Conservation (phyloP, 1,140 invertebrate genomes). For the Drosophila nigrodunni region DNA sequence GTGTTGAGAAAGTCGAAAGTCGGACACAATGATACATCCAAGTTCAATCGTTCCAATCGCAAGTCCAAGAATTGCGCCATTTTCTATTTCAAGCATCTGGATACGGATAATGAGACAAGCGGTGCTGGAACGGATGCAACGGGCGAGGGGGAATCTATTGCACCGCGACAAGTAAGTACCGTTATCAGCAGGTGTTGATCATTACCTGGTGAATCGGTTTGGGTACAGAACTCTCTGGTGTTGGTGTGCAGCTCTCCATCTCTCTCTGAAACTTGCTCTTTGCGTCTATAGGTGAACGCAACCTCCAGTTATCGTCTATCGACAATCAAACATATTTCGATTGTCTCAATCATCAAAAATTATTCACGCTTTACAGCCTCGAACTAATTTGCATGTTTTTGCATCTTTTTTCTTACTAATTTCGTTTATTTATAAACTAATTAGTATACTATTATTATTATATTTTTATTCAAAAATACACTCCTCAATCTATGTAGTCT, state of each 20-base stretch:
- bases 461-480: not conserved
- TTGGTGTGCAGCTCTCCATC: not conserved
- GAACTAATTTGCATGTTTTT: constrained; percentile 26
- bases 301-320: constrained; percentile 35
- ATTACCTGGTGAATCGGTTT: not conserved
- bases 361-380: not conserved
- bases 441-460: constrained; percentile 14
- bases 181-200: constrained; percentile 45
- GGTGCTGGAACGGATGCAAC: constrained; percentile 65
- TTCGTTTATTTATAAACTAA: constrained; percentile 9
- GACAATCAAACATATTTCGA: constrained; percentile 5
- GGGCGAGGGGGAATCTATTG: constrained; percentile 47
- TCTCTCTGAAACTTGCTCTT: not conserved
- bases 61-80: constrained; percentile 92
- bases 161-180: constrained; percentile 67
- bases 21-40: constrained; percentile 86
- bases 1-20: constrained; percentile 52
- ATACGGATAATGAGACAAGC: constrained; percentile 91
- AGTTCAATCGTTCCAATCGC: constrained; percentile 89
- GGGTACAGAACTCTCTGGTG: not conserved
- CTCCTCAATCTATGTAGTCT: constrained; percentile 13
- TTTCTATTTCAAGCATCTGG: constrained; percentile 93
- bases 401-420: not conserved
- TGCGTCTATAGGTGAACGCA: constrained; percentile 25
- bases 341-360: not conserved